Percentiles rank a stretch among this genome's conserved stretches.
Evolutionary conservation across 37 sponge, comb jelly and placozoan species (phyloP).

Genomic region (Halichondria panicea): DNA sequence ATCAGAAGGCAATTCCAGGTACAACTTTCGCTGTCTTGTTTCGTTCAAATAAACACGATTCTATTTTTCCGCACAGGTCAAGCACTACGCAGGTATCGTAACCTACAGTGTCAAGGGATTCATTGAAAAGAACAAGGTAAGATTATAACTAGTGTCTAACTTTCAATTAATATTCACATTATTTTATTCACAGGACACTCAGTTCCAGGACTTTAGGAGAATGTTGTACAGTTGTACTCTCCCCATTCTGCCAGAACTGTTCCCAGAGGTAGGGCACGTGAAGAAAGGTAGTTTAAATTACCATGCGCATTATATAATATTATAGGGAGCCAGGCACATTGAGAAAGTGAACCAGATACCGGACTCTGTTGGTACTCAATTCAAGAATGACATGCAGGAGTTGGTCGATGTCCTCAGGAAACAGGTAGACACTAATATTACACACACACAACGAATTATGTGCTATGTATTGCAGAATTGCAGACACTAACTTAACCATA

Average conservation of each 20-base stretch:
- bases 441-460: background rate
- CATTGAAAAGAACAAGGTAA: constrained; percentile 81
- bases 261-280: constrained; percentile 56
- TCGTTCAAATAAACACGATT: background rate
- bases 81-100: constrained; percentile 79
- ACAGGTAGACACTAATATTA: constrained; percentile 40
- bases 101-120: constrained; percentile 58
- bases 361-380: constrained; percentile 58
- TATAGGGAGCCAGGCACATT: constrained; percentile 64
- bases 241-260: constrained; percentile 64
- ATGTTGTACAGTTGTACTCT: constrained; percentile 57
- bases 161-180: background rate
- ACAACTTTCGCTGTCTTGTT: background rate
- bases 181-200: constrained; percentile 46
- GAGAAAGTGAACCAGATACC: constrained; percentile 65
- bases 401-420: constrained; percentile 49
- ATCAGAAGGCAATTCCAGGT: constrained; percentile 63
- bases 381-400: constrained; percentile 69
- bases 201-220: constrained; percentile 75
- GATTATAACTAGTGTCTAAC: background rate
- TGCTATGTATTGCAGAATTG: background rate
- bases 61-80: constrained; percentile 40
- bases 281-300: background rate
- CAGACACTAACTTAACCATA: background rate
- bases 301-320: background rate